Evolutionary conservation across 23 tunicate species (phyloP), one percentile per base, ranked within the genome.

Genomic region (Pegea sp.): DNA sequence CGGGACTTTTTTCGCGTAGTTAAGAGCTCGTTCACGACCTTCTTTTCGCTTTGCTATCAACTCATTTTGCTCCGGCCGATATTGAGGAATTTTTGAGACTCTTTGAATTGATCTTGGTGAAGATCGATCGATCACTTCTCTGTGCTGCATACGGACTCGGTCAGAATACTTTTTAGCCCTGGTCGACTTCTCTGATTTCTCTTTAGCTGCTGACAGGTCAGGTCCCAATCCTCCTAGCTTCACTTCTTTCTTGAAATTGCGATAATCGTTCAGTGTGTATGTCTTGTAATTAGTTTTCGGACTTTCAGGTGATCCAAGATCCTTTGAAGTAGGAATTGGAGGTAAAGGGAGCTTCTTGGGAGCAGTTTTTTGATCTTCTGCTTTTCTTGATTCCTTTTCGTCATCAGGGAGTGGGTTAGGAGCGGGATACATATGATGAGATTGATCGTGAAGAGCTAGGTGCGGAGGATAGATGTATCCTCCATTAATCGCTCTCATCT

Each of bases 141-240:
- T n/a, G 59, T 80, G 93, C 49, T 80, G 71, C 55, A 66, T 65
- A 5, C 93, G 73, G 8, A 80, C 67, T 26, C 66, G 62, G 30
- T 80, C 93, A 4, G 93, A 67, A 60, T 80, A 80, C 48, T 80
- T 70, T 44, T 43, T 54, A 1, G 64, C 74, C 13, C 79, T 63
- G 4, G 71, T 66, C 0, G 64, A 30, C 53, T 79, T 79, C n/a
- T n/a, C n/a, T n/a, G n/a, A n/a, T 64, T 71, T 80, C n/a, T 32
- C 53, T 61, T 62, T 66, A 18, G 80, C 93, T 3, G 67, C 26
- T 11, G 42, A 16, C 54, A 72, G 44, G 56, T 80, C 93, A 20
- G 93, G 93, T 33, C 93, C 93, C 13, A 80, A 69, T 0, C 93
- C 93, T 21, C 93, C 93, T 29, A 71, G 54, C n/a, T 80, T 80